Percentiles rank a stretch among this genome's conserved stretches.
phyloP scores from a whole-genome alignment of 2,888 invertebrate species.

The Drosophila pseudotalamancana region DNA sequence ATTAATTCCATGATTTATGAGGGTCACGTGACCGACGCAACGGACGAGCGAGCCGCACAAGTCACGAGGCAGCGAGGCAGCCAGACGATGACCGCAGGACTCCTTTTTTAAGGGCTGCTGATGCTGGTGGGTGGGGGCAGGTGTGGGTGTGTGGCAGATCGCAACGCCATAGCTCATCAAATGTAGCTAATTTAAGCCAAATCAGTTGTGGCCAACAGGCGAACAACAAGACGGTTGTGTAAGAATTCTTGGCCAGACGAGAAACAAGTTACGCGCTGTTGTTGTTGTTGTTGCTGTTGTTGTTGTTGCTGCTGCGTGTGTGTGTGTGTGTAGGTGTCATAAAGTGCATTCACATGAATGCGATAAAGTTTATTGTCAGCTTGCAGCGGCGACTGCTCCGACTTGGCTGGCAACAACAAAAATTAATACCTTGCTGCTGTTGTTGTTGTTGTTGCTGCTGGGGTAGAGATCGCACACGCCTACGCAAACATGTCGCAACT shows the following conservation, averaged over 20 bases:
- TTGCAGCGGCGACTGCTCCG: constrained; percentile 33
- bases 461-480: constrained; percentile 80
- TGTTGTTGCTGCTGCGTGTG: not conserved
- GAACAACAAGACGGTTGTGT: constrained; percentile 7
- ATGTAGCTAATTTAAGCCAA: constrained; percentile 33
- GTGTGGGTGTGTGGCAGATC: not conserved
- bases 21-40: constrained; percentile 85
- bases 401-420: constrained; percentile 62
- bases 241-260: constrained; percentile 12
- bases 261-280: constrained; percentile 38
- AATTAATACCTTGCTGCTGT: constrained; percentile 68
- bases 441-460: constrained; percentile 38
- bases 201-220: constrained; percentile 2
- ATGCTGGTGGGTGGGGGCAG: not conserved
- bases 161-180: constrained; percentile 39
- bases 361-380: constrained; percentile 81
- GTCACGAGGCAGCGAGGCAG: constrained; percentile 57
- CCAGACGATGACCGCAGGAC: constrained; percentile 41
- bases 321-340: constrained; percentile 72
- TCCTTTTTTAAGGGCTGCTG: not conserved
- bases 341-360: constrained; percentile 79
- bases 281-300: not conserved
- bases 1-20: constrained; percentile 85
- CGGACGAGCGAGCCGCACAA: constrained; percentile 77
- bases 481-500: constrained; percentile 83